Base-by-base conservation (phyloP, 2,888 invertebrate species). In the Drosophila meridionalis region DNA sequence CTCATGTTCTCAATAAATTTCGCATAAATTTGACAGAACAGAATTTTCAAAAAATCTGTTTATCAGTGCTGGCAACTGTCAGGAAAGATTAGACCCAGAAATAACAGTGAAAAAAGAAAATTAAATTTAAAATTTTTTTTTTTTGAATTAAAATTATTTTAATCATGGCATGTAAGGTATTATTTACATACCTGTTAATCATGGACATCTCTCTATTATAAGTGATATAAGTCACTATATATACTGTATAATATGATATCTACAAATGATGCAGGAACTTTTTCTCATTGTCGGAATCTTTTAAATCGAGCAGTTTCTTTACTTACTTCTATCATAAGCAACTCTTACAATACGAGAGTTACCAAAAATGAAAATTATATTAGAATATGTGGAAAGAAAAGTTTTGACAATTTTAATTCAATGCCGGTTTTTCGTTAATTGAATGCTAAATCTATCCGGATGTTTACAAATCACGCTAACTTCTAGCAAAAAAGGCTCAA, bases 1-100 rank as follows among this genome's bases (percentile, higher is more conserved):
- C 32, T 28, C 12, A 48, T 60, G 65, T 61, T 45, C 34, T 60
- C 61, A 68, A 62, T 78, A 66, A 71, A 71, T 64, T 26, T n/a
- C 38, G 59, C 59, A 48, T 48, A 60, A 60, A 40, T 60, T 60
- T 60, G 30, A 50, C 6, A 52, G 34, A 52, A 20, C 11, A 34
- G n/a, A 52, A 34, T 34, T 20, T 52, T 20, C n/a, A 2, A 5
- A 36, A 36, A 52, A 12, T 7, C 34, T 12, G 52, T 9, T 3
- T 34, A 20, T 7, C 52, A 36, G 20, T 12, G 6, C 34, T 34
- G 20, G 6, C 52, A 20, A 1, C 0, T 12, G 34, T 5, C 6
- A 40, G n/a, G n/a, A 40, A 7, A 40, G n/a, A 40, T 40, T 7
- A 5, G 6, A 14, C 9, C 4, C 2, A 5, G 5, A n/a, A 20